Conservation (phyloP, 2,888 invertebrate genomes). For the Athalia cordata region DNA sequence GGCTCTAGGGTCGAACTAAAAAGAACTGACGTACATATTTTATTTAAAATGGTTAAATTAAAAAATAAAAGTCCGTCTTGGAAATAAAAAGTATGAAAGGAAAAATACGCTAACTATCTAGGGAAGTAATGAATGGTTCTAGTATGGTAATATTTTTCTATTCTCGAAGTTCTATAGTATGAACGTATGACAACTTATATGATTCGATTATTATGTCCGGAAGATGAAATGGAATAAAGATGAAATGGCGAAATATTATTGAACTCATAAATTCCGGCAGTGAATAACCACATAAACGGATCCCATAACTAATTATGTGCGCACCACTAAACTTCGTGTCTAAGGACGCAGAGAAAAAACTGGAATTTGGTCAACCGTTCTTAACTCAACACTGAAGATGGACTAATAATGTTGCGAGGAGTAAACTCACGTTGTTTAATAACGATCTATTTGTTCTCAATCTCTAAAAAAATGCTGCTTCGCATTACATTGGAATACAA, state of each 20-base stretch:
- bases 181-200: too few species aligned
- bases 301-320: background rate
- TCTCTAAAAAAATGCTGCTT: background rate
- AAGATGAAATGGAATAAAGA: background rate
- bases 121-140: too few species aligned
- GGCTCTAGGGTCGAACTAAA: too few species aligned
- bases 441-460: background rate
- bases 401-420: background rate
- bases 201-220: too few species aligned
- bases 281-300: background rate
- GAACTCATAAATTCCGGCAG: background rate
- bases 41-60: too few species aligned
- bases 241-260: background rate
- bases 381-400: slow-evolving; percentile 36
- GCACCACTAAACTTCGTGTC: background rate
- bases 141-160: too few species aligned
- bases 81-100: too few species aligned
- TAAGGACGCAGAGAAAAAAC: background rate
- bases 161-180: too few species aligned
- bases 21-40: too few species aligned
- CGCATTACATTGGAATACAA: background rate
- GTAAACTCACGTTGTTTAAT: slow-evolving; percentile 1
- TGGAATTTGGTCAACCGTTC: background rate
- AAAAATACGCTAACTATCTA: too few species aligned
- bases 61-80: too few species aligned